Evolutionary conservation across 2,888 invertebrate species (phyloP), one percentile per base, ranked within the genome.

Genomic region (Tigriopus californicus): DNA sequence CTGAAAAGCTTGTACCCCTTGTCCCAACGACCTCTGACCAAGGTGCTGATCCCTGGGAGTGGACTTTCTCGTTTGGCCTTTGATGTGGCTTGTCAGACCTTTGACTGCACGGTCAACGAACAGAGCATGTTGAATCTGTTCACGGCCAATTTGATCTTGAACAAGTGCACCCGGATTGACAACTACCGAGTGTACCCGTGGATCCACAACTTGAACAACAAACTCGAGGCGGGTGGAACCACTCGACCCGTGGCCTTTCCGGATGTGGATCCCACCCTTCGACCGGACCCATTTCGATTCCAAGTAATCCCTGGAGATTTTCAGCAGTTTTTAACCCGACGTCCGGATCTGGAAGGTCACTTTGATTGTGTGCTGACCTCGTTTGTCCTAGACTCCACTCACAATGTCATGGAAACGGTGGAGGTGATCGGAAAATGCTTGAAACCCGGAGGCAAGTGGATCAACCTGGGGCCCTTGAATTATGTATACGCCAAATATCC

Each of bases 401-500:
- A n/a, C 12, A 54, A 54, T 41, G 41, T 56, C n/a, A 18, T 56
- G 10, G 20, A 18, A 12, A 4, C 18, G n/a, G 46, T 44, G n/a
- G 41, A 41, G 20, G 41, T 15, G 13, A 18, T 56, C 18, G 20
- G 22, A n/a, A 24, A 42, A 12, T 18, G 20, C 1, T 13, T 56
- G 8, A 56, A 56, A 25, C 41, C 41, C n/a, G 44, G 24, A 18
- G 56, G 56, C 11, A 15, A 20, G 10, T 56, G 56, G 56, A 56
- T 56, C 25, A 42, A 56, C 24, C 44, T 56, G n/a, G 56, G 56
- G 18, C 46, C 46, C 46, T 33, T 56, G 24, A 44, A 56, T 24
- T 56, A 24, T 46, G 20, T 13, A 1, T 11, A 20, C 22, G 33
- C 33, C 8, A 33, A 33, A 33, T 33, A 33, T 33, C 33, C 33